Base-by-base conservation (phyloP, 2,797 vertebrate species). In the Oreonectes daqikongensis region DNA sequence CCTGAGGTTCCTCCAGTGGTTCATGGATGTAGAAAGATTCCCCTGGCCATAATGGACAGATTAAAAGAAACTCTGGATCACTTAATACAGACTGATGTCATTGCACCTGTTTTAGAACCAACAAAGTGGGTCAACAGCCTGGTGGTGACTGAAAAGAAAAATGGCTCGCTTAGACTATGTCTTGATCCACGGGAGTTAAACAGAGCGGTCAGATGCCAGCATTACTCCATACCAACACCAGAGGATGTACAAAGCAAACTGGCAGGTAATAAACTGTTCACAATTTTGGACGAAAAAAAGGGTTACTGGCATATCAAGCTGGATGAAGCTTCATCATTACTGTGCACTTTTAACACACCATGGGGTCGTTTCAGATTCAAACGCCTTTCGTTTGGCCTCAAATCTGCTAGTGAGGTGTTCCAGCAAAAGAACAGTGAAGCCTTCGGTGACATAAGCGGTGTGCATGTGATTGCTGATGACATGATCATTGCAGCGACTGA, bases 281-380 rank as follows among this genome's bases (percentile, higher is more conserved):
- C 61, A 3, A 69, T 80, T 0, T 35, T 86, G 71, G 74, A 77
- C 48, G 63, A 86, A 67, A 79, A 85, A 75, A 73, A 85, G 59
- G 60, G 72, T 79, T 85, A 84, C 24, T 80, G 82, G 78, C 82
- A 85, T 71, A 82, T 83, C 70, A 85, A 84, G 79, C 40, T 84
- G 42, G 52, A 86, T 63, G 24, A 83, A 60, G 44, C 72, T 7
- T 74, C 64, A 52, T 79, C 77, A 18, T 63, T 53, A 12, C 77
- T 79, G 2, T 76, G 77, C 42, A 82, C 72, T 1, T 79, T 88
- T 68, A 44, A 38, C 52, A 6, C 65, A 71, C 24, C 72, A 20
- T 86, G 76, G 69, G 79, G 57, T 72, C 74, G 84, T 60, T 69
- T 28, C 4, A 4, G 22, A 57, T 84, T 84, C 69, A 55, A 0